Evolutionary conservation across 1,140 invertebrate genomes (phyloP).

Genomic region (Pteromalus puparum): DNA sequence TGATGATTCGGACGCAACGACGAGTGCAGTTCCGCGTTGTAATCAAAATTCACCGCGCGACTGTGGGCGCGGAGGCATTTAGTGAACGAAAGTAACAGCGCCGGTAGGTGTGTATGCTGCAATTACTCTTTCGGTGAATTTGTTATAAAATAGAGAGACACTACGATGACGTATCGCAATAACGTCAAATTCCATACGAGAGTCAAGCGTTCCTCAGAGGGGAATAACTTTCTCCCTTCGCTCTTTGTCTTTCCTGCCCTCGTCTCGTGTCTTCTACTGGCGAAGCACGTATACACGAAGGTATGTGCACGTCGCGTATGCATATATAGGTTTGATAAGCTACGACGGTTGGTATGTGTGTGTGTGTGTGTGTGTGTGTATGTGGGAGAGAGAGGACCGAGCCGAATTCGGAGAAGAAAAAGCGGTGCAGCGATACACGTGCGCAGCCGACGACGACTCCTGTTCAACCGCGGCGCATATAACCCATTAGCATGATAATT

Average conservation of each 20-base stretch:
- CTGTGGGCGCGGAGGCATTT: neutral
- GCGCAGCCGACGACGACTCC: neutral
- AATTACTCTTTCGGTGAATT: neutral
- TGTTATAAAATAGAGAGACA: neutral
- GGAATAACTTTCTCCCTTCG: neutral
- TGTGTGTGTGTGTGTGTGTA: too few relatives aligned
- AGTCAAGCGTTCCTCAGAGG: too few relatives aligned
- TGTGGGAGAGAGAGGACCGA: neutral
- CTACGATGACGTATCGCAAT: neutral
- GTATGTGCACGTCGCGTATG: neutral
- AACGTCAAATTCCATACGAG: neutral
- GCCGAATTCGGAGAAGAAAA: constrained; percentile 8
- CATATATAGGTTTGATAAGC: constrained; percentile 14
- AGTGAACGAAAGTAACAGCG: constrained; percentile 25
- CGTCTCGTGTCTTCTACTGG: too few relatives aligned
- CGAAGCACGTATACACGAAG: neutral
- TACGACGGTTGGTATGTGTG: neutral
- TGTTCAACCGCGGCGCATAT: constrained; percentile 7
- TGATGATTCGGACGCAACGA: neutral
- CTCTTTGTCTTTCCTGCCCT: too few relatives aligned
- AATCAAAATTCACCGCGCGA: constrained; percentile 15
- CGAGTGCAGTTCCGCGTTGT: neutral
- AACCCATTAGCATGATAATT: constrained; percentile 39
- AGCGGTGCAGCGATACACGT: neutral
- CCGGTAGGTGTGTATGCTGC: neutral